These are phyloP conservation scores for Eupithecia exiguata DNA, from an alignment of 2,888 invertebrate genomes.

Conservation along the genomic window DNA sequence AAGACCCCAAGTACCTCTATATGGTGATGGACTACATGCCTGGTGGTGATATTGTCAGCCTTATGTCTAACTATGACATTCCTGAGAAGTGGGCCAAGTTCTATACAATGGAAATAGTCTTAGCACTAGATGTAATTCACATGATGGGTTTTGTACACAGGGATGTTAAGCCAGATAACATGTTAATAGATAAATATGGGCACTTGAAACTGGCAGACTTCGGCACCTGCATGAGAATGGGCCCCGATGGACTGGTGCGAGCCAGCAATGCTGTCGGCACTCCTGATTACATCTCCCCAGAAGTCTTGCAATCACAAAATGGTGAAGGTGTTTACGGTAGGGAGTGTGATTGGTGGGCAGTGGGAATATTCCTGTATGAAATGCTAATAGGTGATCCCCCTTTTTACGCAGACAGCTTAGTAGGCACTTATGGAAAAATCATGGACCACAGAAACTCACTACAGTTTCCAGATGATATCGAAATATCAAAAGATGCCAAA, in stretches of 20 bases:
- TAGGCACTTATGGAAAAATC: constrained; percentile 99
- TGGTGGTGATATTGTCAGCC: constrained; percentile 98
- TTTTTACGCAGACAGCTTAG: constrained; percentile 98
- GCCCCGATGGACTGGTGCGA: constrained; percentile 95
- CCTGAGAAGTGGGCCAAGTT: constrained; percentile 99
- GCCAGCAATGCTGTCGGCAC: constrained; percentile 99
- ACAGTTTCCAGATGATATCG: constrained; percentile 97
- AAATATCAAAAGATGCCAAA: constrained; percentile 94
- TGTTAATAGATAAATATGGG: constrained; percentile 97
- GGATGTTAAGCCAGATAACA: constrained; percentile 99
- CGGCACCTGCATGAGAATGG: constrained; percentile 99
- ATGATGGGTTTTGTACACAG: constrained; percentile 98
- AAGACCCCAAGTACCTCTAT: constrained; percentile 97
- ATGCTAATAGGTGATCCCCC: constrained; percentile 99
- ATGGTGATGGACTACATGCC: constrained; percentile 99
- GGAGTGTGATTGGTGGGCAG: constrained; percentile 99
- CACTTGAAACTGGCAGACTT: constrained; percentile 99
- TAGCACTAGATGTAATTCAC: constrained; percentile 99
- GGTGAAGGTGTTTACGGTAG: constrained; percentile 97
- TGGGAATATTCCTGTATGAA: constrained; percentile 99
- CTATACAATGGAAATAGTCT: constrained; percentile 98
- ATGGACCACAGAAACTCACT: constrained; percentile 99
- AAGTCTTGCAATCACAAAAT: constrained; percentile 98
- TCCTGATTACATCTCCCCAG: constrained; percentile 99
- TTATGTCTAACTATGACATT: constrained; percentile 99